Percentiles rank a stretch among this genome's conserved stretches.
These are phyloP conservation scores for Copidosoma aretas DNA, from an alignment of 2,888 invertebrate species.

Conservation along the genomic window DNA sequence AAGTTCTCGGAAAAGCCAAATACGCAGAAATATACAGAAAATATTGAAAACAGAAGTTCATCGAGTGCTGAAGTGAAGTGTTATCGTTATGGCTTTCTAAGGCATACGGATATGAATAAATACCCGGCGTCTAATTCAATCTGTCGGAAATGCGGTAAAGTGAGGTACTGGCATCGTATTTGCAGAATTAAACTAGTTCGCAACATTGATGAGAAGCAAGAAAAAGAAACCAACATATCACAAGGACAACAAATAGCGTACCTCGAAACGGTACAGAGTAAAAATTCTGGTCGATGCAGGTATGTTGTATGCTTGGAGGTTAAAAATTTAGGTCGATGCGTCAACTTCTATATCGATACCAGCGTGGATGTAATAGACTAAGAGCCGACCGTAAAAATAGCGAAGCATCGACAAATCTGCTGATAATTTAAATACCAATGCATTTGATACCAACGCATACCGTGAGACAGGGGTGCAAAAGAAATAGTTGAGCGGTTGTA, in stretches of 20 bases:
- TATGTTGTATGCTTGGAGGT: background rate
- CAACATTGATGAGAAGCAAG: background rate
- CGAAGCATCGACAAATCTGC: too few species aligned
- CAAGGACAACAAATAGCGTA: background rate
- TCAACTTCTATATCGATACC: conserved; percentile 36
- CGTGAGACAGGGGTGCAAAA: too few species aligned
- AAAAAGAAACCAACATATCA: background rate
- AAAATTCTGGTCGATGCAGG: background rate
- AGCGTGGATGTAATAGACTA: conserved; percentile 28
- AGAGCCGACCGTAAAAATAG: too few species aligned
- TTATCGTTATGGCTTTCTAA: conserved; percentile 16
- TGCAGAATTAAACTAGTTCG: conserved; percentile 38
- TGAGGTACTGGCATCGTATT: conserved; percentile 43
- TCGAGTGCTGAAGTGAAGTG: background rate
- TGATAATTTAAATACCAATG: too few species aligned
- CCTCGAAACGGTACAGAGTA: background rate
- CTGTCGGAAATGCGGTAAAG: conserved; percentile 42
- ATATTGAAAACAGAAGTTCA: too few species aligned
- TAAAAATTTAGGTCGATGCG: conserved; percentile 11
- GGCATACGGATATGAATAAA: conserved; percentile 14
- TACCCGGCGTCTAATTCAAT: conserved; percentile 42
- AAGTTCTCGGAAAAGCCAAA: too few species aligned
- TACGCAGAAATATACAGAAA: too few species aligned
- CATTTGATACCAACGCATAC: too few species aligned
- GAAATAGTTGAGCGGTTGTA: too few species aligned